Percentiles rank a stretch among this genome's conserved stretches.
phyloP scores from a whole-genome alignment of 2,888 invertebrate genomes.

The Nasonovia ribisnigri region DNA sequence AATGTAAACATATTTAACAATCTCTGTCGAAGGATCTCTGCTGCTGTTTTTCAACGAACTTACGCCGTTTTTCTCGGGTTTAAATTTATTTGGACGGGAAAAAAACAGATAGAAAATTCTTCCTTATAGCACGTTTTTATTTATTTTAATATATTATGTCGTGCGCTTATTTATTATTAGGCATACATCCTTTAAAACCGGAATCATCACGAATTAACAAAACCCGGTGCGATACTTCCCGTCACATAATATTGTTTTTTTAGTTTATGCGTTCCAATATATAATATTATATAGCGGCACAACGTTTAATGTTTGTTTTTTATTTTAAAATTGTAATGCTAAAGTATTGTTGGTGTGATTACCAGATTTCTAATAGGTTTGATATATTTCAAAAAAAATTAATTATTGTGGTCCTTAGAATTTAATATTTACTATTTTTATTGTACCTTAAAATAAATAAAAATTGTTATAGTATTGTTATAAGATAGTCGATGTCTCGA shows the following conservation, averaged over 20 bases:
- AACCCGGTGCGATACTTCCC: not conserved
- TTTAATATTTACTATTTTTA: no score
- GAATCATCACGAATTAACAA: not conserved
- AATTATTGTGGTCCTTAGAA: no score
- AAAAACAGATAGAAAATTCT: not conserved
- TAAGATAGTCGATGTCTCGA: not conserved
- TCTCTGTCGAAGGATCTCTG: not conserved
- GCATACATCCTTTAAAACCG: not conserved
- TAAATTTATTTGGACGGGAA: not conserved
- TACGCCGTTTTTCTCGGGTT: not conserved
- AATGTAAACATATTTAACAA: constrained; percentile 16
- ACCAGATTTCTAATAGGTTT: no score
- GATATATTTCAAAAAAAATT: no score
- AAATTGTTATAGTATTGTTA: not conserved
- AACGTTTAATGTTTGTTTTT: not conserved
- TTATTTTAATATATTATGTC: not conserved
- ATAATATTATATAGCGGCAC: no score
- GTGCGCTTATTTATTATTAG: not conserved
- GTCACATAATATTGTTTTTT: not conserved
- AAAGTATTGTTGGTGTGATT: no score
- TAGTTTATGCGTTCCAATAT: not conserved
- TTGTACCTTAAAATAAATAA: not conserved
- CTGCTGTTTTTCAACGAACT: not conserved
- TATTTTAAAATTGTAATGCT: no score
- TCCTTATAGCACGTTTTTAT: not conserved